Base-by-base conservation (phyloP, 1,140 invertebrate species). In the Drosophila nigromelanica region DNA sequence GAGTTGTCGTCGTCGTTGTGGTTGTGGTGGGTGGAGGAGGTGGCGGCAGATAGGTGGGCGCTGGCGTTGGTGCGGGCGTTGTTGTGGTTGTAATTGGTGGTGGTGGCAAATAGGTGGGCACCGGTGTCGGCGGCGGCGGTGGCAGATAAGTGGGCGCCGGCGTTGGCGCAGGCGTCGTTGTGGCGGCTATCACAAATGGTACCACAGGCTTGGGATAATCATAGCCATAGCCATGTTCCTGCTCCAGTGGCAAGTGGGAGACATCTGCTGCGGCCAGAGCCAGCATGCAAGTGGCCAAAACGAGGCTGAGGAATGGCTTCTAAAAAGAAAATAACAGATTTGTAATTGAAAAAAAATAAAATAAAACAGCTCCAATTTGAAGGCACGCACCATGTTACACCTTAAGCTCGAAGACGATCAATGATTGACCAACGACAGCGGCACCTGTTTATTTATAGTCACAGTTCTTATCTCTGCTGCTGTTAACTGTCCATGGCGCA, bases 381-480 rank as follows among this genome's bases (percentile, higher is more conserved):
- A 15, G 50, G 45, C 27, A 89, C 83, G 70, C 48, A 83, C 83
- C 83, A 87, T 89, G 76, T 89, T 78, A 80, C 73, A 89, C 79
- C 79, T 89, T 89, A 76, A 80, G 76, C 73, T 89, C 76, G 76
- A 74, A 72, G 82, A 80, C 62, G 62, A 58, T 67, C 73, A 89
- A 83, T 89, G 83, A 77, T 89, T 80, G 79, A 76, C 69, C 66
- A 70, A 80, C 54, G 24, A 50, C 43, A 69, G 33, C 40, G 33
- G 55, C 63, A 61, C 55, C 80, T 73, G 83, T 80, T 72, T 89
- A 87, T 89, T 89, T 89, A 89, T 89, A 89, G 76, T 63, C 83
- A 89, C 76, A 89, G 89, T 89, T 89, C 85, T 87, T 77, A 76
- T 82, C 75, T 43, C 40, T 4, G 78, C 66, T 73, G 69, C 48